phyloP scores from a whole-genome alignment of 2,797 vertebrate species.

The Enoplosus armatus region DNA sequence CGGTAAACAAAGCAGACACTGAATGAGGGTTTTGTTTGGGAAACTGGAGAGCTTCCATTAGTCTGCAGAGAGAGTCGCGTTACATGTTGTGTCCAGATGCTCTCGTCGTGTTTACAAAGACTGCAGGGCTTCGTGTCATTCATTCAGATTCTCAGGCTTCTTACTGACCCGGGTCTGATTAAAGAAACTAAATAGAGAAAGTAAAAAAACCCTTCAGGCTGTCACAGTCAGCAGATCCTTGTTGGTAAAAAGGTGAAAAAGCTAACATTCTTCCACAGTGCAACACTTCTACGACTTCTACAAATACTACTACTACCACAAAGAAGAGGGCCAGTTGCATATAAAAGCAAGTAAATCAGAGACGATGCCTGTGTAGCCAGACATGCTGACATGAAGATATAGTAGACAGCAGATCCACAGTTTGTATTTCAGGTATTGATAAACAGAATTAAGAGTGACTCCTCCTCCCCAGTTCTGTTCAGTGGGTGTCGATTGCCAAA shows the following conservation, averaged over 20 bases:
- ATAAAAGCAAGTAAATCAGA: neutral
- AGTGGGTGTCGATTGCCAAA: neutral
- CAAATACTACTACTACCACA: neutral
- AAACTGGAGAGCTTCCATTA: constrained; percentile 41
- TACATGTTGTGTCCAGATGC: constrained; percentile 25
- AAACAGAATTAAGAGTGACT: too few relatives aligned
- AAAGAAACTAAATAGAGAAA: too few relatives aligned
- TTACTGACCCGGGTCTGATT: too few relatives aligned
- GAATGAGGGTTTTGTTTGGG: constrained; percentile 48
- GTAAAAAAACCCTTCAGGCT: too few relatives aligned
- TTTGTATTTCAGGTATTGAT: neutral
- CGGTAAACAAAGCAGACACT: constrained; percentile 47
- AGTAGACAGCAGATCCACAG: neutral
- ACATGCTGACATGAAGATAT: too few relatives aligned
- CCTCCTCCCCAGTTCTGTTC: neutral
- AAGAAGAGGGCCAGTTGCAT: too few relatives aligned
- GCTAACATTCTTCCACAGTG: too few relatives aligned
- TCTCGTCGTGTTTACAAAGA: neutral
- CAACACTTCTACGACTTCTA: neutral
- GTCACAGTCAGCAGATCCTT: too few relatives aligned
- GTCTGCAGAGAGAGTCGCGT: neutral
- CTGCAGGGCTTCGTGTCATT: neutral
- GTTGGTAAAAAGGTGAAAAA: too few relatives aligned
- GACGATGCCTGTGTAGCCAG: too few relatives aligned
- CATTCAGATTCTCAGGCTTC: too few relatives aligned